Conservation (phyloP, 1,140 invertebrate species). For the Drosophila willistoni region DNA sequence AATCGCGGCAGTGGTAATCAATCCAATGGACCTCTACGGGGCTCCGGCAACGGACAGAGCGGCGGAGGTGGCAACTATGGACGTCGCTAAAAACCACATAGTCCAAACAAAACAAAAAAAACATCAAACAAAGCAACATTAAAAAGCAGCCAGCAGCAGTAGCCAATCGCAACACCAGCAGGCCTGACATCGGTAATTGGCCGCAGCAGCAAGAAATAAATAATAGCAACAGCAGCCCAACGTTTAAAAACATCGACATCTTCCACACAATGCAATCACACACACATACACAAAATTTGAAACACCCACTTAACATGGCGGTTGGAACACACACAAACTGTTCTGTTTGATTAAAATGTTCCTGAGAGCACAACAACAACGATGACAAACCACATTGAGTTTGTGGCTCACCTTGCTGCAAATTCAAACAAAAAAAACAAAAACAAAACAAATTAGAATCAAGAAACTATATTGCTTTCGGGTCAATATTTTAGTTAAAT, state of each 20-base stretch:
- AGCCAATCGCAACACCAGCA: constrained; percentile 37
- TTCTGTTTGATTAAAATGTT: constrained; percentile 33
- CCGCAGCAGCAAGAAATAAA: constrained; percentile 27
- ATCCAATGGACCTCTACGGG: constrained; percentile 66
- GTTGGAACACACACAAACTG: constrained; percentile 35
- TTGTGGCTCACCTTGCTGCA: constrained; percentile 25
- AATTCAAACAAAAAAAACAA: background rate
- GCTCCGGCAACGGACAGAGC: constrained; percentile 64
- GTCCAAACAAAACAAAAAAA: background rate
- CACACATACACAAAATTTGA: constrained; percentile 17
- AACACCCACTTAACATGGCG: constrained; percentile 14
- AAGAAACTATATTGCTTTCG: constrained; percentile 17
- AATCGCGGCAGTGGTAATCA: constrained; percentile 70
- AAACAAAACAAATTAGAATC: background rate
- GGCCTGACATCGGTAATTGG: constrained; percentile 30
- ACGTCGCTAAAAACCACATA: constrained; percentile 65
- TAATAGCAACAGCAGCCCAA: constrained; percentile 60
- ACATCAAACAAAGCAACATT: constrained; percentile 22
- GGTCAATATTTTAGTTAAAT: constrained; percentile 44
- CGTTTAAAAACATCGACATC: constrained; percentile 72
- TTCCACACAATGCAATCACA: constrained; percentile 72
- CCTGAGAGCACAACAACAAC: constrained; percentile 33
- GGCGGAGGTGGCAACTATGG: constrained; percentile 56
- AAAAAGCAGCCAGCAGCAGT: constrained; percentile 36
- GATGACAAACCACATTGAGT: constrained; percentile 18